Conservation (phyloP, 2,888 invertebrate species). For the Cabera pusaria region DNA sequence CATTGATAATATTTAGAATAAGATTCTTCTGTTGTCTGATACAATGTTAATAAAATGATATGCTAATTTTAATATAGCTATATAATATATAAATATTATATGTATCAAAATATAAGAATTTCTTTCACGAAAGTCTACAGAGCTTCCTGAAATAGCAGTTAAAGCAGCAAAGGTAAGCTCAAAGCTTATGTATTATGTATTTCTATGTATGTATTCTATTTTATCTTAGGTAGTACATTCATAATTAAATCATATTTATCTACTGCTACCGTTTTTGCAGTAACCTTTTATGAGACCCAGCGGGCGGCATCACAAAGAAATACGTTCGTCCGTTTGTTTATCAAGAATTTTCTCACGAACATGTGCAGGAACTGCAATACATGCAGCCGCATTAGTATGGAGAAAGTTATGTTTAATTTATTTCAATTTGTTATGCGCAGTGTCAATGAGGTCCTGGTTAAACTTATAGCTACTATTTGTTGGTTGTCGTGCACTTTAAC, state of each 20-base stretch:
- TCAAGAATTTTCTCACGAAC: constrained; percentile 71
- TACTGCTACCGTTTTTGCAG: constrained; percentile 17
- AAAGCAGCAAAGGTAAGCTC: too few relatives aligned
- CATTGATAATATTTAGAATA: too few relatives aligned
- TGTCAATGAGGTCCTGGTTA: constrained; percentile 30
- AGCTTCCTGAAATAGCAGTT: too few relatives aligned
- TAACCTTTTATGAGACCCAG: constrained; percentile 22
- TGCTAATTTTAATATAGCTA: too few relatives aligned
- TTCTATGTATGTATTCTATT: too few relatives aligned
- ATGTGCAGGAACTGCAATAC: constrained; percentile 51
- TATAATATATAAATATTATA: too few relatives aligned
- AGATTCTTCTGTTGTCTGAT: too few relatives aligned
- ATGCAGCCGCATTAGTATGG: constrained; percentile 42
- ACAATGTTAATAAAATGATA: too few relatives aligned
- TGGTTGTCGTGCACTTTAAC: constrained; percentile 24
- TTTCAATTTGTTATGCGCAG: constrained; percentile 30
- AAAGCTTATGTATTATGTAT: too few relatives aligned
- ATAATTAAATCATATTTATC: constrained; percentile 8
- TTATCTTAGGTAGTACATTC: too few relatives aligned
- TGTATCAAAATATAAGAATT: too few relatives aligned
- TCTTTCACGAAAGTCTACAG: too few relatives aligned
- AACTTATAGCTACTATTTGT: constrained; percentile 31
- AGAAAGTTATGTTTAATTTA: constrained; percentile 47
- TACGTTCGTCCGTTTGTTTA: constrained; percentile 52
- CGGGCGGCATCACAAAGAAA: constrained; percentile 63